Base-by-base conservation (phyloP, 2,113 vertebrate species). In the Pycnonotus jocosus region DNA sequence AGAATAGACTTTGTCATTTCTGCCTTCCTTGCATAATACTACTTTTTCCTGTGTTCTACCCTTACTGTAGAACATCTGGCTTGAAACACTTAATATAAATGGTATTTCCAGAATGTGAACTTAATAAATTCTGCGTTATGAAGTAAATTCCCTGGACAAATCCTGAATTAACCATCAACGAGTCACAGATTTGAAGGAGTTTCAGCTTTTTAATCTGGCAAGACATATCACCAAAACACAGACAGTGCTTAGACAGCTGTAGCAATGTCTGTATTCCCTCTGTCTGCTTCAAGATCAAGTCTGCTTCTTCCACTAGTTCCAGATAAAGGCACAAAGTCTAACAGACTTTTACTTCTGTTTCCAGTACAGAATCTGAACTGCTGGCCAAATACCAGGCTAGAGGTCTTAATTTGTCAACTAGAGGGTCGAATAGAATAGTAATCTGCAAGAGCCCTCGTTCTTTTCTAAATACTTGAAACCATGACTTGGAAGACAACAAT, bases 141-240 rank as follows among this genome's bases (percentile, higher is more conserved):
- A 88, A 93, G 62, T 74, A 72, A 94, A 77, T 87, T 95, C 86
- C 71, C 35, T 85, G 66, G 80, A 62, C 65, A 95, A 86, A 91
- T 74, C 72, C 69, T 68, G 87, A 87, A 57, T 82, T 72, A 82
- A 72, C 89, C 73, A 51, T 81, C 65, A 92, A 44, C 64, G 69
- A 88, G 81, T 92, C 73, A 88, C 42, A 69, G 70, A 80, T 86
- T 87, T 92, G 84, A 93, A 92, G 78, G 54, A 87, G 86, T 82
- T 92, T 94, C 81, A 91, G 54, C 42, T 95, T 93, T 89, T 74
- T 77, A 76, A 81, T 72, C 91, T 95, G 89, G 73, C 91, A 92
- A 86, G 69, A 76, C 4, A 5, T 68, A 37, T 50, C 69, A 90
- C 60, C 51, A 47, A 91, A 84, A 89, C 12, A 45, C 73, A 86